Conservation (phyloP, 2,113 vertebrate genomes). For the Cyanoderma ruficeps region DNA sequence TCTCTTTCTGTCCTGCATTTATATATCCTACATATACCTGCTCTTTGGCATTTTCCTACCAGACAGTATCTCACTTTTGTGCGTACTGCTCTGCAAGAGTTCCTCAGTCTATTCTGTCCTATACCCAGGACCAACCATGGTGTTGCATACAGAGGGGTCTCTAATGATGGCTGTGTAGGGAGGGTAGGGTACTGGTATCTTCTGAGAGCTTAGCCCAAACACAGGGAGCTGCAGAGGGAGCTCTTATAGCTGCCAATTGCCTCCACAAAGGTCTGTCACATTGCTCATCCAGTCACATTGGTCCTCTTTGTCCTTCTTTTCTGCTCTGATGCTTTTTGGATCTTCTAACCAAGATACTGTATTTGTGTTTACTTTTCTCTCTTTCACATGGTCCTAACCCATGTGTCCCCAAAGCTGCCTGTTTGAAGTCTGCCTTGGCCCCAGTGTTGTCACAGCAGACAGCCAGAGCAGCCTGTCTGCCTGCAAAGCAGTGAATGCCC, state of each 20-base stretch:
- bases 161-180: rapidly evolving
- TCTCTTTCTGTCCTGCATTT: neutral
- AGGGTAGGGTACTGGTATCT: neutral
- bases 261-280: neutral
- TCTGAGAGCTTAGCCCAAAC: neutral
- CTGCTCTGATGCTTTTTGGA: neutral
- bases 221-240: neutral
- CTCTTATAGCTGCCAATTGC: neutral
- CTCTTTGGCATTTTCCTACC: neutral
- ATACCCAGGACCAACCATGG: neutral
- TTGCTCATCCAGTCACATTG: neutral
- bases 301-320: neutral
- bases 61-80: neutral
- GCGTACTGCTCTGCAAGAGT: neutral
- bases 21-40: neutral
- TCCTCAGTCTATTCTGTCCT: neutral
- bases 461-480: neutral
- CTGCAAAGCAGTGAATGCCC: neutral
- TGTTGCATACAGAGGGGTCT: neutral
- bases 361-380: neutral
- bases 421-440: neutral
- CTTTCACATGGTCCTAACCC: neutral
- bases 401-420: neutral
- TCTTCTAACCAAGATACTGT: neutral
- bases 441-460: neutral